Evolutionary conservation across 2,113 vertebrate species (phyloP), one percentile per base, ranked within the genome.

Genomic region (Clupea harengus): DNA sequence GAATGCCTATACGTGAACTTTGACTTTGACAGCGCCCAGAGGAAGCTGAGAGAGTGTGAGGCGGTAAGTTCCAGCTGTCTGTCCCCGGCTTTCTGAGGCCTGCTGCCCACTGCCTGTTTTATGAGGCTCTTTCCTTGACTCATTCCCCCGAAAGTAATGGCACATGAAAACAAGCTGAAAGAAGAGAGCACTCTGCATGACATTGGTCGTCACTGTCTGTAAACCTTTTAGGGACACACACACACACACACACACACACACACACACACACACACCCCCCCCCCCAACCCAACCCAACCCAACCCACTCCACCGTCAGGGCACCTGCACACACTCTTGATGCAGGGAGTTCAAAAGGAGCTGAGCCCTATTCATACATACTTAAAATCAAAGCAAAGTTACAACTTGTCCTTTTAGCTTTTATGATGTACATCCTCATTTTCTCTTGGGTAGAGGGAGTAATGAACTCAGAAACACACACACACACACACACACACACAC

Each of bases 1-100:
- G 98, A 98, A 91, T 99, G 98, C 85, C 95, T 99, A 18, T 99
- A 99, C 0, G 97, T 99, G 86, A 99, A 99, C 90, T 99, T 99
- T 89, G 97, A 99, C 94, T 99, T 99, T 50, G 98, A 99, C 95
- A 97, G 98, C 2, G 97, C 97, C 9, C 97, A 98, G 95, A 98
- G 97, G 93, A 99, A 98, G 84, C 95, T 99, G 87, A 95, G 97
- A 86, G 97, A 99, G 89, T 99, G 98, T 84, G 97, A 98, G 94
- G 97, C 97, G 87, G 98, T 99, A 95, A 97, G 97, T 78, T 32
- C 72, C 72, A 78, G 72, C 72, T 78, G 72, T 78, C 72, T 78
- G 72, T 78, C 72, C 25, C 32, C 72, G 9, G 25, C 64, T 2
- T 2, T 1, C 39, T 39, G 39, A 39, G 39, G 39, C 39, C 39